A percentile compares a stretch with the other conserved stretches of the same genome.
These are phyloP conservation scores for Sebastiscus albofasciatus DNA, from an alignment of 2,797 vertebrate species.

Conservation along the genomic window DNA sequence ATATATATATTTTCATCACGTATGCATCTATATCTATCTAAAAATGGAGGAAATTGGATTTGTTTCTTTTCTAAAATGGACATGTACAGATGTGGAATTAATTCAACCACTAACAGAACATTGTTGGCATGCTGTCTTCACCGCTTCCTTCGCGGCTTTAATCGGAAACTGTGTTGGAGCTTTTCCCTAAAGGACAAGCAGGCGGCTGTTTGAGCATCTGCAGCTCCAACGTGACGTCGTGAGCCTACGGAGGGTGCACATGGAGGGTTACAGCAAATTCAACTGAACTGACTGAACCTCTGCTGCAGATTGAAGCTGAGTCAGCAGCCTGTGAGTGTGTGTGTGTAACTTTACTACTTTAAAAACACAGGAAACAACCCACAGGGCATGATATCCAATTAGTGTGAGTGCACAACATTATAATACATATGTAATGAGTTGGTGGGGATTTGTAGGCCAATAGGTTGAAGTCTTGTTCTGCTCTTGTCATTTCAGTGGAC, in stretches of 20 bases:
- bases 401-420: slow-evolving; percentile 41
- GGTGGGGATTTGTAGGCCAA: slow-evolving; percentile 1
- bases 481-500: slow-evolving; percentile 1
- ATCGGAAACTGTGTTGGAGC: not conserved
- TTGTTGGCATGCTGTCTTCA: not conserved
- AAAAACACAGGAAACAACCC: slow-evolving; percentile 65
- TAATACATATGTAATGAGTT: slow-evolving; percentile 23
- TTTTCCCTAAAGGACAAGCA: not conserved
- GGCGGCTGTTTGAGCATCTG: slow-evolving; percentile 32
- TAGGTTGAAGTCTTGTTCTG: not conserved
- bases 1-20: too few species aligned
- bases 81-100: not conserved
- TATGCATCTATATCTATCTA: not conserved
- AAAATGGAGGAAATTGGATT: not conserved
- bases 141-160: slow-evolving; percentile 5
- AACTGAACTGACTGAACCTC: slow-evolving; percentile 55
- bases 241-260: slow-evolving; percentile 4
- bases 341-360: slow-evolving; percentile 56
- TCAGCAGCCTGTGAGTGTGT: slow-evolving; percentile 38
- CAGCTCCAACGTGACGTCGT: not conserved
- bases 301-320: slow-evolving; percentile 43
- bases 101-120: not conserved
- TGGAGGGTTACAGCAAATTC: slow-evolving; percentile 23
- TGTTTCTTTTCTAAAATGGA: not conserved
- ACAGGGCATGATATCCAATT: slow-evolving; percentile 59